A percentile compares a stretch with the other conserved stretches of the same genome.
Conservation (phyloP, 2,113 vertebrate species). For the Bubo bubo region DNA sequence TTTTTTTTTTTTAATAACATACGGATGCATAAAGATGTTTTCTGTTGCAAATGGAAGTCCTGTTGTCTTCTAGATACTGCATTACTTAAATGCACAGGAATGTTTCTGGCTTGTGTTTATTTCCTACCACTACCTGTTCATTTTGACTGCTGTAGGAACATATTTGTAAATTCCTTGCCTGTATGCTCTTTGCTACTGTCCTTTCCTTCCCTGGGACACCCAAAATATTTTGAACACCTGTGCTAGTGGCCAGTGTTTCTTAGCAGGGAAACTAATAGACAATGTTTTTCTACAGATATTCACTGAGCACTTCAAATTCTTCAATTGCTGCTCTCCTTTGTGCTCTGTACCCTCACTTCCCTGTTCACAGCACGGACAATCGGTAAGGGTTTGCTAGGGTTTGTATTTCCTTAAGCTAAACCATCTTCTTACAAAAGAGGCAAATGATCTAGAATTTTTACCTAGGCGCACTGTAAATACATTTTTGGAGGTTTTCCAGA, state of each 20-base stretch:
- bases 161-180: not conserved
- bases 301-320: conserved; percentile 93
- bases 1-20: not conserved
- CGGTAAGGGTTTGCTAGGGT: conserved; percentile 73
- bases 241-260: not conserved
- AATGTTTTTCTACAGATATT: conserved; percentile 79
- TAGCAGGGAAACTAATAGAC: not conserved
- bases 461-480: not conserved
- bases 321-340: conserved; percentile 96
- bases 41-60: not conserved
- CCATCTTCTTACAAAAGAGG: not conserved
- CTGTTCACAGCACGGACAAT: conserved; percentile 96
- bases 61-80: not conserved
- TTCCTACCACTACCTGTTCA: not conserved
- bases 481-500: not conserved
- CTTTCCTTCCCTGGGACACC: not conserved
- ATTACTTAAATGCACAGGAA: not conserved
- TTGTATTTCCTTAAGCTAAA: not conserved
- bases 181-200: not conserved
- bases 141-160: not conserved
- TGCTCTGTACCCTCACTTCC: conserved; percentile 95
- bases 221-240: not conserved
- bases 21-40: rapidly evolving
- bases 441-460: not conserved
- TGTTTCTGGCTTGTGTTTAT: not conserved